Percentiles rank a stretch among this genome's conserved stretches.
Evolutionary conservation across 2,888 invertebrate species (phyloP).

Genomic region (Apoderus coryli): DNA sequence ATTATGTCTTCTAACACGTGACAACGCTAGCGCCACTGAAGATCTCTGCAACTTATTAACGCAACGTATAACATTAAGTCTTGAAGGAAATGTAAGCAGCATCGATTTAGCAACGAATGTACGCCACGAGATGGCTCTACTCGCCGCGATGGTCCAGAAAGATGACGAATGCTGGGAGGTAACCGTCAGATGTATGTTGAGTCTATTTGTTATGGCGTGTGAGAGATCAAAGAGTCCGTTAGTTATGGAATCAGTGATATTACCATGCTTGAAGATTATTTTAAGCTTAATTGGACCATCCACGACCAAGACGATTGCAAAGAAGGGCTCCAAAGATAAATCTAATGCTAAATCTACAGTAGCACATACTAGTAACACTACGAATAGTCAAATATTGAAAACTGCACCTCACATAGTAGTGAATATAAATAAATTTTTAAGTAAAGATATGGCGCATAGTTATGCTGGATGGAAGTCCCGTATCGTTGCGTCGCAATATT

Average conservation of each 20-base stretch:
- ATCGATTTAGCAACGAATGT: constrained; percentile 62
- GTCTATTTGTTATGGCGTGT: constrained; percentile 69
- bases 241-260: constrained; percentile 78
- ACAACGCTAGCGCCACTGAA: constrained; percentile 69
- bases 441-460: constrained; percentile 51
- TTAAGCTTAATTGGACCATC: constrained; percentile 64
- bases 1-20: constrained; percentile 76
- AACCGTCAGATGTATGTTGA: constrained; percentile 75
- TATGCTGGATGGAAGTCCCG: constrained; percentile 58
- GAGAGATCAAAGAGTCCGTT: constrained; percentile 66
- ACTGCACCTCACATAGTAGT: constrained; percentile 33
- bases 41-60: constrained; percentile 71
- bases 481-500: constrained; percentile 33
- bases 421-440: constrained; percentile 59
- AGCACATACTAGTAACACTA: constrained; percentile 1
- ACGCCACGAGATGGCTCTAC: constrained; percentile 75
- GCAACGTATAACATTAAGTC: constrained; percentile 67
- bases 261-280: constrained; percentile 87
- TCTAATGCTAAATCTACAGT: not conserved
- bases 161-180: constrained; percentile 94
- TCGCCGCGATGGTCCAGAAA: constrained; percentile 78
- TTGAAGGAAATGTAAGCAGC: constrained; percentile 57
- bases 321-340: constrained; percentile 17
- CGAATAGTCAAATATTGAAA: not conserved
- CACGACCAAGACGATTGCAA: constrained; percentile 27